These are phyloP conservation scores for Quadroppia sp. DNA, from an alignment of 2,888 invertebrate species.

Conservation along the genomic window DNA sequence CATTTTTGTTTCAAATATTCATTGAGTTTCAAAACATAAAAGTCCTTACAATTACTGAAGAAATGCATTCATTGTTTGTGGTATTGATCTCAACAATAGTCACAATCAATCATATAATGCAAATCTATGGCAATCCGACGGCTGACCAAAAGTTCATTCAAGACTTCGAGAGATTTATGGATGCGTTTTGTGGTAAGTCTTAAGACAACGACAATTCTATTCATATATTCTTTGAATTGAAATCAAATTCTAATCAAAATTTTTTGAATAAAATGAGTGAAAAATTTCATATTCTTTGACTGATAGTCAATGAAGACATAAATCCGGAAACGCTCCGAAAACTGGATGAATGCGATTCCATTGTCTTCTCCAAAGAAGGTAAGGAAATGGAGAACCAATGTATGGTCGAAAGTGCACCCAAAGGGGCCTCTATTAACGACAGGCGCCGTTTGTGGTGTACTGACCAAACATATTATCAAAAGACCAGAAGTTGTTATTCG, in stretches of 20 bases:
- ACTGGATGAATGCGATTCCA: constrained; percentile 34
- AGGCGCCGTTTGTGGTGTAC: constrained; percentile 25
- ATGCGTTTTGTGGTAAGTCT: constrained; percentile 13
- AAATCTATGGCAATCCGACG: neutral
- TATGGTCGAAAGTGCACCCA: constrained; percentile 28
- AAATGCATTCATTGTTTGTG: neutral
- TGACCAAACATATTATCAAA: constrained; percentile 27
- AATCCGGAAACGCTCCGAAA: neutral
- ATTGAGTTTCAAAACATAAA: too few relatives aligned
- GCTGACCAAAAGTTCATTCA: constrained; percentile 21
- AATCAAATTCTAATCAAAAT: neutral
- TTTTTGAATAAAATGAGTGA: neutral
- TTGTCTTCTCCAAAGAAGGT: constrained; percentile 27
- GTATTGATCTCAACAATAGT: too few relatives aligned
- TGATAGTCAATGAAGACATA: constrained; percentile 14
- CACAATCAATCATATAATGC: neutral
- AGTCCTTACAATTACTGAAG: neutral
- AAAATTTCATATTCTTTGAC: neutral
- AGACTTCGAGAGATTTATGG: constrained; percentile 29
- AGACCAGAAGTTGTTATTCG: constrained; percentile 19
- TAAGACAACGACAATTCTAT: too few relatives aligned
- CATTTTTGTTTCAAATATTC: too few relatives aligned
- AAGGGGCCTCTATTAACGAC: constrained; percentile 18
- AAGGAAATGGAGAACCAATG: constrained; percentile 24
- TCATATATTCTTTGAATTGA: neutral